Evolutionary conservation across 1,140 invertebrate genomes (phyloP).

Genomic region (Philotrypesis tridentata): DNA sequence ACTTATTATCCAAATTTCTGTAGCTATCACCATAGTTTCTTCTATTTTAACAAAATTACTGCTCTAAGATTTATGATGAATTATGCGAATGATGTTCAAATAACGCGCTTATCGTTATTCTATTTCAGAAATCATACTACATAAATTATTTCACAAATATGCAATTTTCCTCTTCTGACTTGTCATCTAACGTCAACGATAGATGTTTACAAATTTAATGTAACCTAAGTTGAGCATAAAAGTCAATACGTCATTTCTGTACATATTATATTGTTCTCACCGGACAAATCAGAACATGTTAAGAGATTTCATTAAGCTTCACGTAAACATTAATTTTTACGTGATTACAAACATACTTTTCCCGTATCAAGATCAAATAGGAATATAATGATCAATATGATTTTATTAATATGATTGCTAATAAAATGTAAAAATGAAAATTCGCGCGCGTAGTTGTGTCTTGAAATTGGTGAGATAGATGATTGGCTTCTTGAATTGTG

Average conservation of each 20-base stretch:
- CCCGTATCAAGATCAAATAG: not conserved
- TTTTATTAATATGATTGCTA: conserved; percentile 20
- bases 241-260: conserved; percentile 42
- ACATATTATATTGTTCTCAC: conserved; percentile 29
- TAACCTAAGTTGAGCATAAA: conserved; percentile 34
- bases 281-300: conserved; percentile 1
- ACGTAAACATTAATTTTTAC: conserved; percentile 7
- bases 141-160: conserved; percentile 35
- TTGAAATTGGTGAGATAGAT: conserved; percentile 36
- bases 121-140: conserved; percentile 35
- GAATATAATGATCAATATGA: conserved; percentile 15
- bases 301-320: not conserved
- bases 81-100: conserved; percentile 20
- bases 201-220: conserved; percentile 37
- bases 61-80: conserved; percentile 18
- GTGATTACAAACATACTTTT: conserved; percentile 21
- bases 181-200: conserved; percentile 22
- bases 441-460: conserved; percentile 16
- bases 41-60: conserved; percentile 6
- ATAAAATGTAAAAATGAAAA: conserved; percentile 35
- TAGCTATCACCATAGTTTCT: not conserved
- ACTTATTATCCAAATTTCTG: not conserved
- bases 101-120: conserved; percentile 16
- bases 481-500: conserved; percentile 57
- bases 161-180: conserved; percentile 27